Conservation (phyloP, 2,888 invertebrate genomes). For the Noctua janthina region DNA sequence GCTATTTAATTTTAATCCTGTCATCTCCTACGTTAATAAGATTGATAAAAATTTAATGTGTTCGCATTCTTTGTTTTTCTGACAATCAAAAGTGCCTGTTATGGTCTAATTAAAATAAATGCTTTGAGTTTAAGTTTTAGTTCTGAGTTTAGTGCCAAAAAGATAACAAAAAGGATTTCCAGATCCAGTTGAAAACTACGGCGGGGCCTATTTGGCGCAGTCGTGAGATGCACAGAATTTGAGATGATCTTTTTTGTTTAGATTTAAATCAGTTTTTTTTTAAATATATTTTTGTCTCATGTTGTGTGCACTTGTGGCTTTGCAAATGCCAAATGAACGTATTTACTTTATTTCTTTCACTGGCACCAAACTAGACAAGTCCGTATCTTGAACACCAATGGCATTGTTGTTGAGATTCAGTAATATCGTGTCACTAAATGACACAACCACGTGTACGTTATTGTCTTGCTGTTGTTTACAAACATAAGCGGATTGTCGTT, state of each 20-base stretch:
- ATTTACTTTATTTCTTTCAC: background rate
- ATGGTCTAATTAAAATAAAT: too few relatives aligned
- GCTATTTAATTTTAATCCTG: background rate
- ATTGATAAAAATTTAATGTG: background rate
- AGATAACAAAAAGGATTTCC: background rate
- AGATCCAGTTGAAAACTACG: background rate
- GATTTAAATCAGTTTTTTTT: too few relatives aligned
- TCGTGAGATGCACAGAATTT: too few relatives aligned
- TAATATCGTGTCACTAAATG: background rate
- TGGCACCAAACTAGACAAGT: background rate
- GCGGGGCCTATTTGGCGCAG: background rate
- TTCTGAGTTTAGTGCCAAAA: background rate
- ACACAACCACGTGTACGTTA: background rate
- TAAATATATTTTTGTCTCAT: too few relatives aligned
- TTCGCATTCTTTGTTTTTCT: too few relatives aligned
- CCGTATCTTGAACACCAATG: background rate
- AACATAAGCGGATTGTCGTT: slow-evolving; percentile 8
- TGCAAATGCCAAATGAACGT: background rate
- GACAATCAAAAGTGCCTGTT: too few relatives aligned
- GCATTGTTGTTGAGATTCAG: background rate
- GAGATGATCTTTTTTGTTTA: too few relatives aligned
- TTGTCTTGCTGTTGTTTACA: slow-evolving; percentile 21
- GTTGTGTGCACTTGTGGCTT: background rate
- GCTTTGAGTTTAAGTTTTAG: too few relatives aligned
- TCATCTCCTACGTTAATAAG: too few relatives aligned